A percentile compares a stretch with the other conserved stretches of the same genome.
Evolutionary conservation across 2,797 vertebrate genomes (phyloP).

Genomic region (Jordanella pulchra): DNA sequence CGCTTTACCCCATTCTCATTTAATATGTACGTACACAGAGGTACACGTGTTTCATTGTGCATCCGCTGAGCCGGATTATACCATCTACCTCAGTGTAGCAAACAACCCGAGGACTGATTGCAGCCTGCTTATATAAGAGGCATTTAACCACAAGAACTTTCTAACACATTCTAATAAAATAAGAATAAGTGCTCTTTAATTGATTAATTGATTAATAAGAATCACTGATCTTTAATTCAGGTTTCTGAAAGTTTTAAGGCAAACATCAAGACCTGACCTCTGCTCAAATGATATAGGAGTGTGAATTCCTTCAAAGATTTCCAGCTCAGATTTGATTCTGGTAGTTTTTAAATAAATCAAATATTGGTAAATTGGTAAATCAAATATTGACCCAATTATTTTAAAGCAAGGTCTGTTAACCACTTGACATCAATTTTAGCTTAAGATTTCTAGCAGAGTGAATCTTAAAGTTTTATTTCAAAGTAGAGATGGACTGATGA

Average conservation of each 20-base stretch:
- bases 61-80: conserved; percentile 35
- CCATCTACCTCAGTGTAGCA: conserved; percentile 19
- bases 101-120: conserved; percentile 24
- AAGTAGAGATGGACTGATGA: not conserved
- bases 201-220: too few species aligned
- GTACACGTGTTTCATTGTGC: conserved; percentile 45
- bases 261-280: conserved; percentile 10
- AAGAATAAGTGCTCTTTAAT: not conserved
- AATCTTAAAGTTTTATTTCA: not conserved
- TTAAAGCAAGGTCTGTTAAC: not conserved
- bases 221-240: not conserved
- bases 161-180: conserved; percentile 28
- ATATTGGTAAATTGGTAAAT: too few species aligned
- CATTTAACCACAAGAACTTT: conserved; percentile 15
- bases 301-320: conserved; percentile 3
- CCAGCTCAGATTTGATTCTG: conserved; percentile 2
- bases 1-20: conserved; percentile 50
- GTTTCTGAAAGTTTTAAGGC: conserved; percentile 18
- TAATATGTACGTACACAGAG: conserved; percentile 56
- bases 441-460: conserved; percentile 1
- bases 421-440: not conserved
- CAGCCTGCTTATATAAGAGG: conserved; percentile 23
- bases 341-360: conserved; percentile 5
- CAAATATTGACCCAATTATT: not conserved
- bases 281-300: conserved; percentile 6